Percentiles rank a stretch among this genome's conserved stretches.
Evolutionary conservation across 2,797 vertebrate genomes (phyloP).

Genomic region (Triplophysa yarkandensis): DNA sequence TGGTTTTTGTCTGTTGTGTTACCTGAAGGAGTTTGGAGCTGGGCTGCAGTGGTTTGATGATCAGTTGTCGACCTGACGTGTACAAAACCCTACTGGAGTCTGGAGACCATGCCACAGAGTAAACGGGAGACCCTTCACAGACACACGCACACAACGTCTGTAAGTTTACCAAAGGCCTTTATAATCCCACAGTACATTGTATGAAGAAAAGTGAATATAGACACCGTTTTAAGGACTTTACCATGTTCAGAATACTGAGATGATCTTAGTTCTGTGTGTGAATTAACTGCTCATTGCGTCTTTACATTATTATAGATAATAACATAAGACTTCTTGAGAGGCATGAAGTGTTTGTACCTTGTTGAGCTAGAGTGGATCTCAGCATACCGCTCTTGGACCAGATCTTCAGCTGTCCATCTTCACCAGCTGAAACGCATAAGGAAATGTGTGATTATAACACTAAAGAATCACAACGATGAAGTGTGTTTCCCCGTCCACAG

Average conservation of each 20-base stretch:
- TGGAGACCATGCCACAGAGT: constrained; percentile 92
- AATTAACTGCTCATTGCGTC: neutral
- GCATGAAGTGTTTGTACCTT: constrained; percentile 77
- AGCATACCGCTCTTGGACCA: constrained; percentile 99
- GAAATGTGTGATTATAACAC: neutral
- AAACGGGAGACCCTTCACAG: constrained; percentile 85
- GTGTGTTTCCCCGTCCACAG: neutral
- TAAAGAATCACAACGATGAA: neutral
- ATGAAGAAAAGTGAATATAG: no score
- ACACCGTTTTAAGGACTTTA: no score
- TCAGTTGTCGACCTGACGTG: constrained; percentile 88
- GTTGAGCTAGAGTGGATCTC: constrained; percentile 90
- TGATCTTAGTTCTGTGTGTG: no score
- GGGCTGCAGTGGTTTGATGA: constrained; percentile 95
- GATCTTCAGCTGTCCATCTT: constrained; percentile 98
- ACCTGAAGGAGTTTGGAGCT: constrained; percentile 92
- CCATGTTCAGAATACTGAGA: no score
- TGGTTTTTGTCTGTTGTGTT: neutral
- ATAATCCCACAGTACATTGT: no score
- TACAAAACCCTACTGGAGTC: constrained; percentile 92
- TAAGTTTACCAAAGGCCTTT: no score
- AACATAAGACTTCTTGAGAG: neutral
- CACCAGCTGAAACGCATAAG: constrained; percentile 76
- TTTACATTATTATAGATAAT: neutral
- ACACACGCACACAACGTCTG: constrained; percentile 21